phyloP scores from a whole-genome alignment of 2,888 invertebrate genomes.

The Lepidochrysops patricia region DNA sequence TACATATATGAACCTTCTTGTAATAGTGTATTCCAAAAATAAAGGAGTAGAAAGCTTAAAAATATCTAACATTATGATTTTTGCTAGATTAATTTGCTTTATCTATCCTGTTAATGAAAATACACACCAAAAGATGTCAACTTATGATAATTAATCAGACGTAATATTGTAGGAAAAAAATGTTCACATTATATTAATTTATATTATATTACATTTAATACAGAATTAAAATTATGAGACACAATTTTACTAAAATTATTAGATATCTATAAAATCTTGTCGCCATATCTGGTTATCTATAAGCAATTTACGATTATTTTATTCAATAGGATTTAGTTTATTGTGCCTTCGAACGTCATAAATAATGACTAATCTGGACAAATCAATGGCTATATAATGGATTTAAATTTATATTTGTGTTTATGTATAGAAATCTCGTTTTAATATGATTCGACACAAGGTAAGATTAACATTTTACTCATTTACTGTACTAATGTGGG shows the following conservation, averaged over 20 bases:
- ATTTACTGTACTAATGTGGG: background rate
- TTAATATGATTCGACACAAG: background rate
- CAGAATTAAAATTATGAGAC: background rate
- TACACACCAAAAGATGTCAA: background rate
- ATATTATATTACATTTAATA: background rate
- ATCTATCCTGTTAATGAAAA: background rate
- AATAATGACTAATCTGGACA: slow-evolving; percentile 13
- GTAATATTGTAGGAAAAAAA: background rate
- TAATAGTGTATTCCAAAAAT: no score
- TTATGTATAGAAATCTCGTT: background rate
- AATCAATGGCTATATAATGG: slow-evolving; percentile 10
- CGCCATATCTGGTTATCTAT: slow-evolving; percentile 4
- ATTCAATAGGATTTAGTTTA: slow-evolving; percentile 14
- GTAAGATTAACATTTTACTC: background rate
- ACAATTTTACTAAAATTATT: background rate
- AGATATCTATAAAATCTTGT: slow-evolving; percentile 3
- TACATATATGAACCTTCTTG: no score
- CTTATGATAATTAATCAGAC: background rate
- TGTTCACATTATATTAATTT: background rate
- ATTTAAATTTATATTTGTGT: background rate
- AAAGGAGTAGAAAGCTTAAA: no score
- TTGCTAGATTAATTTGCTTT: background rate
- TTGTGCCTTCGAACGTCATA: slow-evolving; percentile 12
- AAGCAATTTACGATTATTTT: slow-evolving; percentile 9
- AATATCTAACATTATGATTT: background rate